Evolutionary conservation across 2,888 invertebrate genomes (phyloP).

Genomic region (Chaitophorus viminalis): DNA sequence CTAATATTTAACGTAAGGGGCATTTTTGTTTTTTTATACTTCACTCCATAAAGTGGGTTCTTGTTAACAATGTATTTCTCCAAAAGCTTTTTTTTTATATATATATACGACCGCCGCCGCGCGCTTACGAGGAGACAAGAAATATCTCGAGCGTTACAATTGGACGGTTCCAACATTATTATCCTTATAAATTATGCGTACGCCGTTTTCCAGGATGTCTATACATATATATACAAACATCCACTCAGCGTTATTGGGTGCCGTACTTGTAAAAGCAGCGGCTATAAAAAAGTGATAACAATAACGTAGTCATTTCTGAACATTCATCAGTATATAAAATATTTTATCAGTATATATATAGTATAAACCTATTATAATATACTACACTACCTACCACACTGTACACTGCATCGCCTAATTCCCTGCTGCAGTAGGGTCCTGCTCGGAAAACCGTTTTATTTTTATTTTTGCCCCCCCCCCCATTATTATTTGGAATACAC

Average conservation of each 20-base stretch:
- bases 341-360: too few species aligned
- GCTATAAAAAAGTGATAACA: constrained; percentile 23
- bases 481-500: too few species aligned
- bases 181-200: constrained; percentile 48
- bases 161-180: constrained; percentile 15
- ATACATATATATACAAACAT: not conserved
- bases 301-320: constrained; percentile 28
- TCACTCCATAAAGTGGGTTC: not conserved
- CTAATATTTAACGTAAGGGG: not conserved
- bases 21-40: not conserved
- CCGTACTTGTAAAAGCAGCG: constrained; percentile 13
- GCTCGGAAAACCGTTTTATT: too few species aligned
- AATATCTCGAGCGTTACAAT: not conserved
- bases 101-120: not conserved
- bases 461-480: too few species aligned
- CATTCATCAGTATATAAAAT: constrained; percentile 18
- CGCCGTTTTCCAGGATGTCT: constrained; percentile 6
- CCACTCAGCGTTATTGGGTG: constrained; percentile 45
- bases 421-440: not conserved
- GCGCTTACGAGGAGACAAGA: not conserved
- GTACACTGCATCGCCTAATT: too few species aligned
- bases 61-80: constrained; percentile 16
- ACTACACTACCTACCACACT: not conserved
- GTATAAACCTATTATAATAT: too few species aligned
- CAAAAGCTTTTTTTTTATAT: not conserved